Conservation (phyloP, 2,113 vertebrate species). For the Himantopus leucocephalus region DNA sequence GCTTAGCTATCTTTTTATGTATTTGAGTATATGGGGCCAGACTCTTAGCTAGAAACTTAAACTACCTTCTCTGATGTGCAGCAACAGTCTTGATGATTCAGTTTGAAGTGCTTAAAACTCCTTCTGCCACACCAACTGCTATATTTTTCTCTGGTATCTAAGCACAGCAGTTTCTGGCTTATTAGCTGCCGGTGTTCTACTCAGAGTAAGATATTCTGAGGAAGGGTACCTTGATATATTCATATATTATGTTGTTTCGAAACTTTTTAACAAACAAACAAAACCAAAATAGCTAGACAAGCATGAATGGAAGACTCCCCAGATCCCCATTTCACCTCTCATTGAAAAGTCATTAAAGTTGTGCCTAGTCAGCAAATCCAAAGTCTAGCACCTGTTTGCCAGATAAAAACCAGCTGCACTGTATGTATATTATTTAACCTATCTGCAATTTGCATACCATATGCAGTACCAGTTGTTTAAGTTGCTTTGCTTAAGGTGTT, state of each 20-base stretch:
- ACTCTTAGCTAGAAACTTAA: neutral
- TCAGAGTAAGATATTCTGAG: neutral
- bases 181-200: neutral
- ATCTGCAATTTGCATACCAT: constrained; percentile 31
- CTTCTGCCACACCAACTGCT: neutral
- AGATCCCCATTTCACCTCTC: constrained; percentile 19
- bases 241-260: neutral
- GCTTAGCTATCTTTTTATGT: neutral
- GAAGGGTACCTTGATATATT: neutral
- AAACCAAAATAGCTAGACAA: constrained; percentile 27
- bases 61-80: neutral
- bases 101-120: neutral
- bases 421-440: neutral
- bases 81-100: neutral
- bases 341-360: constrained; percentile 52
- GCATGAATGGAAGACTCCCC: constrained; percentile 29
- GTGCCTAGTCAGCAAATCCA: constrained; percentile 53
- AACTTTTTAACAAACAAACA: constrained; percentile 10
- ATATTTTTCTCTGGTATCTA: neutral
- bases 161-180: neutral
- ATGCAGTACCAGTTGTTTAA: neutral
- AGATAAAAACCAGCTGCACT: constrained; percentile 35
- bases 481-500: neutral
- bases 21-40: neutral
- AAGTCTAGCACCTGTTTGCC: constrained; percentile 56